phyloP scores from a whole-genome alignment of 2,797 vertebrate genomes.

The Sebastes iracundus region DNA sequence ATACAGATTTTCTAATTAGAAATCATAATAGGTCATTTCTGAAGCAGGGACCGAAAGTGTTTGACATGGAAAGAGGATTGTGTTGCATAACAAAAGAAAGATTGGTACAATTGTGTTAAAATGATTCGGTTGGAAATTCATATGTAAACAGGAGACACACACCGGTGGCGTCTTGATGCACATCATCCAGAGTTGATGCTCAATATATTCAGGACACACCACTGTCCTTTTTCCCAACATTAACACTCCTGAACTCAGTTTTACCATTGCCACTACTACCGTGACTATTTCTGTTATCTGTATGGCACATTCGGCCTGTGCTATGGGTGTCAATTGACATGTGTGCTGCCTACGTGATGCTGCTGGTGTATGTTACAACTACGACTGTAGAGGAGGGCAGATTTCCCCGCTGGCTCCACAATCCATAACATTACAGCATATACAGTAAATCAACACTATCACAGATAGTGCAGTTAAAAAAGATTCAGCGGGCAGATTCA shows the following conservation, averaged over 20 bases:
- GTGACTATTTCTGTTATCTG: neutral
- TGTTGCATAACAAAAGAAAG: neutral
- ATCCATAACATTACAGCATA: neutral
- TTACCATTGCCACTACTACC: neutral
- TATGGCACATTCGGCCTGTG: neutral
- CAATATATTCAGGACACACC: neutral
- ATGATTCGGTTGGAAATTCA: neutral
- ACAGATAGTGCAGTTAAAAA: neutral
- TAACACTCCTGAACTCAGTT: neutral
- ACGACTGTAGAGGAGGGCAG: neutral
- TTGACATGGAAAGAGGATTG: neutral
- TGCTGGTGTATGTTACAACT: neutral
- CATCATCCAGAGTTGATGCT: neutral
- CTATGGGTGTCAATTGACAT: neutral
- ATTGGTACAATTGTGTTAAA: neutral
- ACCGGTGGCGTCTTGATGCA: neutral
- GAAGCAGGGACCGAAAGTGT: neutral
- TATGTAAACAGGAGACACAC: neutral
- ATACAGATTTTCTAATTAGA: neutral
- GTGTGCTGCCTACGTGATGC: neutral
- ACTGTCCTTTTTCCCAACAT: neutral
- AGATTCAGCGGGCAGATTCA: neutral
- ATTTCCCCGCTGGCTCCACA: slow-evolving; percentile 1
- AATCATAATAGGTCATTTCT: too few relatives aligned
- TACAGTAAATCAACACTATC: neutral